phyloP scores from a whole-genome alignment of 2,888 invertebrate genomes.

The Tetramorium bicarinatum region DNA sequence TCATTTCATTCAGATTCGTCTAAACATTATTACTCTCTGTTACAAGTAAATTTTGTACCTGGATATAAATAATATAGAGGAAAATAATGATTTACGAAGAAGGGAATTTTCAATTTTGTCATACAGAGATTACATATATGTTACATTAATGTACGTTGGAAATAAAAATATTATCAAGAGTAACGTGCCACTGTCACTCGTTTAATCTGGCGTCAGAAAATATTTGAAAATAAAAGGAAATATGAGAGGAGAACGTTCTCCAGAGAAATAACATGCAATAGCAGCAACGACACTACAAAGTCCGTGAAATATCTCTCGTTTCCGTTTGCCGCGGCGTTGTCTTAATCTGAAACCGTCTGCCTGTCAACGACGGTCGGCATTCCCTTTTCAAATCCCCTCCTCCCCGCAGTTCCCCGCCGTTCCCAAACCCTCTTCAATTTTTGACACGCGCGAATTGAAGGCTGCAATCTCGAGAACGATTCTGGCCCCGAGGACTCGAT shows the following conservation, averaged over 20 bases:
- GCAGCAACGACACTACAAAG: constrained; percentile 23
- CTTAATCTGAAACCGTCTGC: constrained; percentile 56
- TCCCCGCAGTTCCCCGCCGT: no score
- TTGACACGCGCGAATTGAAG: constrained; percentile 56
- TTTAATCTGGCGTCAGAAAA: constrained; percentile 11
- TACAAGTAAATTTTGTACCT: neutral
- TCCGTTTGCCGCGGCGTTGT: constrained; percentile 14
- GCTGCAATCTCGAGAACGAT: constrained; percentile 50
- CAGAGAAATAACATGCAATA: constrained; percentile 18
- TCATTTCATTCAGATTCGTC: neutral
- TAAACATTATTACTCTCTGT: neutral
- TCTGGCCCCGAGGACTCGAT: constrained; percentile 54
- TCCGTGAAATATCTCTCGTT: constrained; percentile 47
- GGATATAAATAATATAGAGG: neutral
- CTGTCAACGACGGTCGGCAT: constrained; percentile 45
- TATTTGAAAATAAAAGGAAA: neutral
- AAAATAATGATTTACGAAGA: neutral
- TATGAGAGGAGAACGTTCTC: neutral
- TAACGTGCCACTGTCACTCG: neutral
- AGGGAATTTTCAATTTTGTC: neutral
- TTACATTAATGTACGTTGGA: neutral
- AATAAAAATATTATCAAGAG: constrained; percentile 2
- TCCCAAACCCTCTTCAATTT: constrained; percentile 57
- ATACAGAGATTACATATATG: neutral
- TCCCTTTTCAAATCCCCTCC: constrained; percentile 14